Percentiles rank a stretch among this genome's conserved stretches.
phyloP scores from a whole-genome alignment of 2,888 invertebrate genomes.

The Catocala fraxini region DNA sequence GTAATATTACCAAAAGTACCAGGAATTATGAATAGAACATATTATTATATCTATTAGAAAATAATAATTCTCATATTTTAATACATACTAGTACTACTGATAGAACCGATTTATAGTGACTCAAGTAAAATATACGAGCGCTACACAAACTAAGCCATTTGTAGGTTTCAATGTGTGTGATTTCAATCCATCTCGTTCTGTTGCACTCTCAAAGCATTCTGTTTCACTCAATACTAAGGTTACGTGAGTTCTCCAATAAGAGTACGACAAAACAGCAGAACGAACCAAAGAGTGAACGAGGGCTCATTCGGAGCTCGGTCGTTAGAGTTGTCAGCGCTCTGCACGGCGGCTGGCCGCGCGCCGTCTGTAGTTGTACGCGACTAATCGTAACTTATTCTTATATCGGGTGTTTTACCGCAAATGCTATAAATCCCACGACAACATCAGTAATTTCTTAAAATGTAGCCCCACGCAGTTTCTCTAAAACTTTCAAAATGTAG shows the following conservation, averaged over 20 bases:
- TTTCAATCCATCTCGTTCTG: constrained; percentile 23
- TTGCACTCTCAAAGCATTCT: constrained; percentile 12
- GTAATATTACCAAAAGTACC: no score
- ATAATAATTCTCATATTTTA: no score
- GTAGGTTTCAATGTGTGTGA: constrained; percentile 1
- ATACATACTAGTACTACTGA: no score
- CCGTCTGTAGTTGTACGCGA: constrained; percentile 52
- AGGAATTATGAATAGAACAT: no score
- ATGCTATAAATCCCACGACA: constrained; percentile 54
- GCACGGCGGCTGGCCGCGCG: constrained; percentile 55
- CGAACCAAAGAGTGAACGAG: constrained; percentile 27
- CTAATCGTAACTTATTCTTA: constrained; percentile 56
- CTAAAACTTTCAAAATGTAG: constrained; percentile 17
- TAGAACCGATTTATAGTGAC: no score
- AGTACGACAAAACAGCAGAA: constrained; percentile 9
- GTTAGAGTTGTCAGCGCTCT: constrained; percentile 47
- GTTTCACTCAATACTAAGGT: constrained; percentile 25
- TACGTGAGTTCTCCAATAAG: constrained; percentile 28
- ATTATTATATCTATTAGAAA: no score
- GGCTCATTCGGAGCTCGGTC: constrained; percentile 35
- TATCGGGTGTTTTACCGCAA: constrained; percentile 62
- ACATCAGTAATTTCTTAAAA: constrained; percentile 57
- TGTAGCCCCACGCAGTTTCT: constrained; percentile 39
- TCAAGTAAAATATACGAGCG: no score
- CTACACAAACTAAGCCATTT: neutral